phyloP scores from a whole-genome alignment of 2,797 vertebrate species.

The Meriones psammophilus region DNA sequence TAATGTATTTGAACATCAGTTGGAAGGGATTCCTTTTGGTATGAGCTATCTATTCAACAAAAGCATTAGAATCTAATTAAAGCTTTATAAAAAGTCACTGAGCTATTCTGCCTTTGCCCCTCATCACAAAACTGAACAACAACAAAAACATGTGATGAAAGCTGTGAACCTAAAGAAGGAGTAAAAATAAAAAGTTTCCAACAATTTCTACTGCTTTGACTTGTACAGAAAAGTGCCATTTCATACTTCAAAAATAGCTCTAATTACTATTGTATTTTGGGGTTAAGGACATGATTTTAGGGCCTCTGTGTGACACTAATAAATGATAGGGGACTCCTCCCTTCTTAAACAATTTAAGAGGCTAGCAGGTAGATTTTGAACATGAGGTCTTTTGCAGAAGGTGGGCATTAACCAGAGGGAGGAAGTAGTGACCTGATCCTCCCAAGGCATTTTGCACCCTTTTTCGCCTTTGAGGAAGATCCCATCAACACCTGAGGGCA shows the following conservation, averaged over 20 bases:
- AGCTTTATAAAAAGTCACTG: not conserved
- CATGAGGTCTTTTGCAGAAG: too few relatives aligned
- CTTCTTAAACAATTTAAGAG: too few relatives aligned
- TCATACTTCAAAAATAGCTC: conserved; percentile 28
- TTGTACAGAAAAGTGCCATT: not conserved
- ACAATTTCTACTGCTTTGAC: conserved; percentile 33
- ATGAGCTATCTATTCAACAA: not conserved
- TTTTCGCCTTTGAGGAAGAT: too few relatives aligned
- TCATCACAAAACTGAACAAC: not conserved
- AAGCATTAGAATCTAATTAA: not conserved
- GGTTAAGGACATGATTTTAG: not conserved
- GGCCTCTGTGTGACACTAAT: not conserved
- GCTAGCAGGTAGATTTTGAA: too few relatives aligned
- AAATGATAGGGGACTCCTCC: not conserved
- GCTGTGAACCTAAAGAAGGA: not conserved
- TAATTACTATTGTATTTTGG: not conserved
- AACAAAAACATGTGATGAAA: not conserved
- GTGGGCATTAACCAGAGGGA: too few relatives aligned
- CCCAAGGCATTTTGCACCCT: too few relatives aligned
- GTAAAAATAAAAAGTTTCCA: not conserved
- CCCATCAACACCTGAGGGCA: too few relatives aligned
- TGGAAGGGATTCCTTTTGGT: not conserved
- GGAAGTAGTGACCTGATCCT: too few relatives aligned
- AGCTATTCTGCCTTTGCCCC: conserved; percentile 15
- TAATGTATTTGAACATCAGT: conserved; percentile 27